These are phyloP conservation scores for Dolichallabes microphthalmus DNA, from an alignment of 2,113 vertebrate species.

Conservation along the genomic window DNA sequence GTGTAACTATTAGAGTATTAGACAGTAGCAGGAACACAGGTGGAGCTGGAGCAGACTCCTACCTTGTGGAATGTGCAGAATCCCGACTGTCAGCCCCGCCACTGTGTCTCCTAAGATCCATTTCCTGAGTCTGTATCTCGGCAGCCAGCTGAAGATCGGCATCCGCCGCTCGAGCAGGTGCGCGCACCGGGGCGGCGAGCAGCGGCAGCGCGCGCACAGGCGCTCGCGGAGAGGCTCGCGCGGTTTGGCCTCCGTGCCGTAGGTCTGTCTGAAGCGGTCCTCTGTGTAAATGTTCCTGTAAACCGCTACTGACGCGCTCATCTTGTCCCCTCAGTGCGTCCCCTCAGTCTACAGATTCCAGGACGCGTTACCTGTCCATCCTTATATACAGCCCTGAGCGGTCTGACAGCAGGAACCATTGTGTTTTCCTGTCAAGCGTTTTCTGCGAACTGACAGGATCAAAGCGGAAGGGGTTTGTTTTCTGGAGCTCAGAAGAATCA, in stretches of 20 bases:
- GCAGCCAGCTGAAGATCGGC: constrained; percentile 83
- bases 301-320: constrained; percentile 79
- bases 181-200: constrained; percentile 69
- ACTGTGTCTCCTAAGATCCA: constrained; percentile 85
- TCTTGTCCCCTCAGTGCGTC: constrained; percentile 52
- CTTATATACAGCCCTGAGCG: constrained; percentile 66
- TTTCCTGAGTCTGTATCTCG: constrained; percentile 78
- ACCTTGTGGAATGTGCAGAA: constrained; percentile 92
- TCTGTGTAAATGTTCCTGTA: constrained; percentile 80
- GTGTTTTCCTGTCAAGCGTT: constrained; percentile 68
- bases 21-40: not conserved
- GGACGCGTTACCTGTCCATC: constrained; percentile 46
- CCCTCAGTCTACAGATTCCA: not conserved
- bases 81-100: constrained; percentile 84
- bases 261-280: constrained; percentile 78
- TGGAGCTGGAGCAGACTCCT: not conserved
- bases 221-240: constrained; percentile 62
- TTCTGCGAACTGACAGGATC: constrained; percentile 67
- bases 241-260: constrained; percentile 64
- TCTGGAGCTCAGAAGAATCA: constrained; percentile 50
- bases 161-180: constrained; percentile 74
- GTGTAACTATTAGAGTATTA: not conserved
- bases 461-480: constrained; percentile 46
- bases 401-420: constrained; percentile 63
- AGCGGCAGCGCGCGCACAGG: constrained; percentile 66